Evolutionary conservation across 2,888 invertebrate species (phyloP), one percentile per base, ranked within the genome.

Genomic region (Thysanoteuthis rhombus): DNA sequence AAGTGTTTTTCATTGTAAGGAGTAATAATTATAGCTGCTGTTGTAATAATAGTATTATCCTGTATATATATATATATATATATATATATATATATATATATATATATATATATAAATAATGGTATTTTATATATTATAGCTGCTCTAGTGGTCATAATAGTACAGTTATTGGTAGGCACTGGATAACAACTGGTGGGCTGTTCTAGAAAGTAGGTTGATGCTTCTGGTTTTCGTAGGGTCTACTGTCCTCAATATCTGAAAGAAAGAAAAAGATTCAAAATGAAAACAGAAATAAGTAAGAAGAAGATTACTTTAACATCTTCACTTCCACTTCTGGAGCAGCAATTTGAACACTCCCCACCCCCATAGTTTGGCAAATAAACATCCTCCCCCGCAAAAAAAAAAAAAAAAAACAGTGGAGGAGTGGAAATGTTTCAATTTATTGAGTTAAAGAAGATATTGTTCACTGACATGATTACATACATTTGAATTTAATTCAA

Each of bases 231-330:
- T 12, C 32, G 25, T 58, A 3, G 25, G 22, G 52, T 52, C 58
- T 75, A 75, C n/a, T 75, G 75, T n/a, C n/a, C 75, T 75, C 75
- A 75, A 90, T 90, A 90, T 38, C 90, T 90, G 90, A 90, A 90
- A 90, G 38, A 25, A 90, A 39, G 25, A 90, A 39, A 38, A 40
- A 25, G 22, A 39, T n/a, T 22, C 2, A 36, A 90, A 38, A 90
- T 36, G 36, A 16, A 90, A 90, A 52, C 16, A 42, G 42, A 8
- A 42, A 42, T n/a, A 42, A 42, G 42, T 0, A 42, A 42, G 8
- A 42, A n/a, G n/a, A n/a, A n/a, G n/a, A n/a, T n/a, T n/a, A n/a
- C n/a, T n/a, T n/a, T n/a, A n/a, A n/a, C n/a, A n/a, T n/a, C n/a
- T n/a, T n/a, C n/a, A n/a, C n/a, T n/a, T n/a, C n/a, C n/a, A n/a